Conservation (phyloP, 2,797 vertebrate genomes). For the Peromyscus eremicus region DNA sequence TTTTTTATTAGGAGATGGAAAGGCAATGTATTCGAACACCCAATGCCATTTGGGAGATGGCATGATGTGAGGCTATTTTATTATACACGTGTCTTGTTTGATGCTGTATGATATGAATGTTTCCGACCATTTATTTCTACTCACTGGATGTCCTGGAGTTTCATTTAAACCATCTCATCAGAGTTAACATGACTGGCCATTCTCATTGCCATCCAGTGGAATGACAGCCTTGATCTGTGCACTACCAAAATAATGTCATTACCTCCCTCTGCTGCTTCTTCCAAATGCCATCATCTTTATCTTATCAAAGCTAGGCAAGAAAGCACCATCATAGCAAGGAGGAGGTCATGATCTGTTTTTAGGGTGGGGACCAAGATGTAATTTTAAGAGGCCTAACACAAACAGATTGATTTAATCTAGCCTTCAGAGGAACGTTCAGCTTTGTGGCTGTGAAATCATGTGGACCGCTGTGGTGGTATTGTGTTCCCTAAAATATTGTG, state of each 20-base stretch:
- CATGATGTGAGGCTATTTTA: background rate
- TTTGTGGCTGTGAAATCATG: slow-evolving; percentile 37
- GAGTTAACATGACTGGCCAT: slow-evolving; percentile 35
- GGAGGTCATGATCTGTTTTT: slow-evolving; percentile 37
- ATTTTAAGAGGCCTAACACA: slow-evolving; percentile 41
- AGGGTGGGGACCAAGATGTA: background rate
- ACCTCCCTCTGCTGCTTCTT: background rate
- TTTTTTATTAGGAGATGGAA: slow-evolving; percentile 18
- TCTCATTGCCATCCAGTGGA: background rate
- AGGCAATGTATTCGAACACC: background rate
- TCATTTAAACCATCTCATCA: slow-evolving; percentile 52
- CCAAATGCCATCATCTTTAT: slow-evolving; percentile 1
- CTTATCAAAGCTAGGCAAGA: slow-evolving; percentile 7
- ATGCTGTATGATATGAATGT: background rate
- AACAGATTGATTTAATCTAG: slow-evolving; percentile 31
- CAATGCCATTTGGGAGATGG: background rate
- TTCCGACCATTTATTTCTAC: slow-evolving; percentile 27
- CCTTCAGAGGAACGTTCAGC: background rate
- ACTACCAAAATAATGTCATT: slow-evolving; percentile 21
- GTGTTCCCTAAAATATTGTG: too few relatives aligned
- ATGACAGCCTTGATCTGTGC: background rate
- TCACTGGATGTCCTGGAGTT: slow-evolving; percentile 24
- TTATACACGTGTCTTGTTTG: background rate
- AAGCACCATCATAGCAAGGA: slow-evolving; percentile 4
- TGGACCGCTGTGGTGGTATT: too few relatives aligned